A percentile compares a stretch with the other conserved stretches of the same genome.
Conservation (phyloP, 1,140 invertebrate genomes). For the Dolichoris vasculosae region DNA sequence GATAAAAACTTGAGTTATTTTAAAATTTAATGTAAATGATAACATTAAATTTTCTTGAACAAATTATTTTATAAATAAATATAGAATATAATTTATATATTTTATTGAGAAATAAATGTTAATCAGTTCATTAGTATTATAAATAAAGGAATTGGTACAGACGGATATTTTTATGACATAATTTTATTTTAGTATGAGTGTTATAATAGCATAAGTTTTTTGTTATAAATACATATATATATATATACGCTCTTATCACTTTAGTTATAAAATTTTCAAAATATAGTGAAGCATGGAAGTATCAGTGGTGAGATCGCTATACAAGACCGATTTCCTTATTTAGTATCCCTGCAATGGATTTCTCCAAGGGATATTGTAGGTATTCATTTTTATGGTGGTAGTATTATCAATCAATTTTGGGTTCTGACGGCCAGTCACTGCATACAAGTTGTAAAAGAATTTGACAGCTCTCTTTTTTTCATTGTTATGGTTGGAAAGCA, state of each 20-base stretch:
- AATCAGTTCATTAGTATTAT: too few species aligned
- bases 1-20: too few species aligned
- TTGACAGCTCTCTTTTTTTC: conserved; percentile 15
- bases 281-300: conserved; percentile 52
- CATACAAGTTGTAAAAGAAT: not conserved
- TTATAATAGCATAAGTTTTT: not conserved
- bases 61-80: too few species aligned
- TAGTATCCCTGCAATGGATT: conserved; percentile 62
- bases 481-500: conserved; percentile 62
- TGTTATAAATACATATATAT: not conserved
- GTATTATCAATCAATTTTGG: conserved; percentile 16
- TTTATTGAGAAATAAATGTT: too few species aligned
- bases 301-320: conserved; percentile 67
- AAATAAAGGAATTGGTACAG: too few species aligned
- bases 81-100: too few species aligned
- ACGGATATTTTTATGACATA: too few species aligned
- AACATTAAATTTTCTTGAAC: too few species aligned
- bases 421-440: conserved; percentile 31
- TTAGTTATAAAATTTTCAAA: not conserved
- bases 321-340: conserved; percentile 66
- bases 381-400: conserved; percentile 31
- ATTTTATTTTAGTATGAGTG: too few species aligned
- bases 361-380: not conserved
- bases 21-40: too few species aligned
- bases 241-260: too few species aligned